Evolutionary conservation across 2,113 vertebrate species (phyloP).

Genomic region (Stigmatopora nigra): DNA sequence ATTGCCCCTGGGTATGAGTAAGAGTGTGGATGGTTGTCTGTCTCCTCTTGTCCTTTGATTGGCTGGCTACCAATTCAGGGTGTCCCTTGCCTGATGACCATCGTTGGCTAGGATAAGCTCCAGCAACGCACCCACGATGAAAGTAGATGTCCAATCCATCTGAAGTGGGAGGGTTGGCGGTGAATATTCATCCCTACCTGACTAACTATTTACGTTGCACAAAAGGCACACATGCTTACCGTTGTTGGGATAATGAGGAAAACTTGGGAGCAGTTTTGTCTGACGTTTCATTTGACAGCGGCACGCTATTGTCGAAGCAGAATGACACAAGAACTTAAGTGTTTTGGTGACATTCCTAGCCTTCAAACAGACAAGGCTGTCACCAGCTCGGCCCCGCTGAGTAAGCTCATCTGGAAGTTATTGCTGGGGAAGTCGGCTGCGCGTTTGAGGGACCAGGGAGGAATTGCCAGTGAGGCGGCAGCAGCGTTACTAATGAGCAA

Average conservation of each 20-base stretch:
- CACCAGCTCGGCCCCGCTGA: conserved; percentile 50
- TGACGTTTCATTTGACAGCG: background rate
- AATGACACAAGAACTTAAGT: background rate
- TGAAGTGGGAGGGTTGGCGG: no score
- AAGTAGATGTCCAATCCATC: no score
- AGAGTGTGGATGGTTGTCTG: no score
- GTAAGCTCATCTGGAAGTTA: conserved; percentile 25
- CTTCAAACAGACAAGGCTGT: no score
- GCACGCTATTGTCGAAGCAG: background rate
- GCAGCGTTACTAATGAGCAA: conserved; percentile 65
- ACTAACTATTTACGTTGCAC: no score
- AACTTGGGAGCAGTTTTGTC: background rate
- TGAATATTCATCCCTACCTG: no score
- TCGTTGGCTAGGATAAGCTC: no score
- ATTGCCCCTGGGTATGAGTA: no score
- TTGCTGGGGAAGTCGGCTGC: conserved; percentile 19
- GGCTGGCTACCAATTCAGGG: no score
- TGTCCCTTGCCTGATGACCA: no score
- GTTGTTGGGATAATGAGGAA: background rate
- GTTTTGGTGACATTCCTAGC: conserved; percentile 19
- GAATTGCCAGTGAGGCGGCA: conserved; percentile 44
- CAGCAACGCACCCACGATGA: no score
- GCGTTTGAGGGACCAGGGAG: conserved; percentile 25
- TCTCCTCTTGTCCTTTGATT: no score
- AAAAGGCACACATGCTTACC: background rate